Evolutionary conservation across 1,140 invertebrate species (phyloP).

Genomic region (Bathynomus jamesi): DNA sequence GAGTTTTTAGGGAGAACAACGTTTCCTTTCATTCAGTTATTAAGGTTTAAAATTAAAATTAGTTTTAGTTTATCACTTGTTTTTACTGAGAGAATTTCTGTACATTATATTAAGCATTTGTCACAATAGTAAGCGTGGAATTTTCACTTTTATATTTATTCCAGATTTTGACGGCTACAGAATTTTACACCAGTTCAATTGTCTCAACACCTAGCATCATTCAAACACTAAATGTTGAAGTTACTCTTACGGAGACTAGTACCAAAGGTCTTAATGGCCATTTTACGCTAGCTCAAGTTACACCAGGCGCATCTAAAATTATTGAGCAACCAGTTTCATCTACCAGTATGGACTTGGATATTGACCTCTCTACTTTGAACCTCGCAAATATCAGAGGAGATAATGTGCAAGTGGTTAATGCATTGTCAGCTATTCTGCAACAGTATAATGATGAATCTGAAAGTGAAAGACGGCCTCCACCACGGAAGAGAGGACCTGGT

Average conservation of each 20-base stretch:
- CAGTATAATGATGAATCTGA: conserved; percentile 17
- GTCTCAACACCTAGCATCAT: conserved; percentile 27
- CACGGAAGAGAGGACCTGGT: conserved; percentile 1
- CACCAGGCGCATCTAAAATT: conserved; percentile 25
- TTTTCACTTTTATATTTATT: neutral
- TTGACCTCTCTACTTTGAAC: conserved; percentile 23
- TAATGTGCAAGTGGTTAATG: conserved; percentile 19
- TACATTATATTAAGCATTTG: too few relatives aligned
- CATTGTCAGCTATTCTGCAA: conserved; percentile 21
- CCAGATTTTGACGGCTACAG: conserved; percentile 33
- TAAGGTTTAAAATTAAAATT: too few relatives aligned
- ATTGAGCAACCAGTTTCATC: conserved; percentile 25
- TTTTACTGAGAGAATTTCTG: too few relatives aligned
- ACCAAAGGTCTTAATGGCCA: conserved; percentile 26
- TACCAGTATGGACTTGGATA: conserved; percentile 23
- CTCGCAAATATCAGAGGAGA: conserved; percentile 10
- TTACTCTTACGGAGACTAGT: conserved; percentile 28
- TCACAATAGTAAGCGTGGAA: too few relatives aligned
- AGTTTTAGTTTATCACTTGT: too few relatives aligned
- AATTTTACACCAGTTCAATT: conserved; percentile 29
- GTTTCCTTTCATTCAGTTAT: too few relatives aligned
- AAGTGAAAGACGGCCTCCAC: neutral
- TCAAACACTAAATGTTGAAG: conserved; percentile 29
- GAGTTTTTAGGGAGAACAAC: too few relatives aligned
- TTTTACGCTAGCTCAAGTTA: conserved; percentile 26